Base-by-base conservation (phyloP, 2,113 vertebrate species). In the Colaptes auratus region DNA sequence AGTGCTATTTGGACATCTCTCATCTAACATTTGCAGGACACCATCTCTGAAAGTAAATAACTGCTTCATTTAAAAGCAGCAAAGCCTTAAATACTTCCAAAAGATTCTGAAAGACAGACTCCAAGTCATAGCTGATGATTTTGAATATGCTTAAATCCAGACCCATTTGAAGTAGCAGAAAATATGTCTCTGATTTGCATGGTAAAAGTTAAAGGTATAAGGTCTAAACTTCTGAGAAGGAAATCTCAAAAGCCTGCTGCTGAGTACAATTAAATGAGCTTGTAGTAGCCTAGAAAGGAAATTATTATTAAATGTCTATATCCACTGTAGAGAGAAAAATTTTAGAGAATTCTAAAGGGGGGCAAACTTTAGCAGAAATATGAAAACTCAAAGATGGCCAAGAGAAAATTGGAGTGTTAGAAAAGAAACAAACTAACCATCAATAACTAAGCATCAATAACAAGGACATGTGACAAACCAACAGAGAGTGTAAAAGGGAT, bases 361-460 rank as follows among this genome's bases (percentile, higher is more conserved):
- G 3, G 13, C 6, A 67, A 76, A 74, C 20, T 75, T 65, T 15
- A 46, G 12, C 19, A n/a, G 46, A 80, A 83, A 66, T 74, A 55
- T 6, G 44, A 72, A 83, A 82, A 23, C 28, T 53, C 44, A 78
- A 69, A 36, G 35, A 72, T 15, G 10, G 13, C 3, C 15, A 66
- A 44, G 90, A 83, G 11, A 92, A 93, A 94, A 88, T 89, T 28
- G 50, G 12, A 83, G 61, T 25, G 33, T 50, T 91, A 39, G 59
- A 89, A 90, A 95, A 58, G 15, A 27, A 35, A 60, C 23, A 87
- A 88, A 48, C 14, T 88, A 78, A 58, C 63, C 66, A 66, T 52
- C 50, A 52, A 52, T 25, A 52, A 52, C 50, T 52, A 4, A 91
- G 20, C 28, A 61, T 80, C 67, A 80, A n/a, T 48, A 77, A 65